These are phyloP conservation scores for Cheirogaleus medius DNA, from an alignment of 2,113 vertebrate genomes.

Conservation along the genomic window DNA sequence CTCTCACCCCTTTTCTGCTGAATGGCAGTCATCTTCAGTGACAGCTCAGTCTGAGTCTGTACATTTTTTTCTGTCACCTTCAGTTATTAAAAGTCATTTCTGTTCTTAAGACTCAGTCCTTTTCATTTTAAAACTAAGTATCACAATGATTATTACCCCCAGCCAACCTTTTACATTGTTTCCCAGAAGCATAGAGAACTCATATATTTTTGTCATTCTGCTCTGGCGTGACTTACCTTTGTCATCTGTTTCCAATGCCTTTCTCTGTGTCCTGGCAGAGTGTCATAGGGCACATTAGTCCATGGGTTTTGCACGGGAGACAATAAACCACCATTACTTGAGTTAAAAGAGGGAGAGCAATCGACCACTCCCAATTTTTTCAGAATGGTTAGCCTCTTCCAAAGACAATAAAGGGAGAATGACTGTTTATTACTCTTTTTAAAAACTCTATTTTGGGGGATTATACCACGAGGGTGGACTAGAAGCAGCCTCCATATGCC, in stretches of 20 bases:
- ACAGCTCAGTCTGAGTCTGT: not conserved
- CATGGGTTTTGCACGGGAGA: not conserved
- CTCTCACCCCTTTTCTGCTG: not conserved
- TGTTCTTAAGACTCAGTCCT: not conserved
- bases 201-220: not conserved
- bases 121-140: slow-evolving; percentile 9
- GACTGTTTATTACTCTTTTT: not conserved
- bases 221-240: not conserved
- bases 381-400: not conserved
- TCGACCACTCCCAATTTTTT: not conserved
- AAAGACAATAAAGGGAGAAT: not conserved
- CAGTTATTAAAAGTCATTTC: not conserved
- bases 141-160: not conserved
- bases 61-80: not conserved
- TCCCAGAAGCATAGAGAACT: not conserved
- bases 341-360: not conserved
- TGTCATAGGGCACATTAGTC: not conserved
- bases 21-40: not conserved
- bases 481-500: too few relatives aligned
- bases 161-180: not conserved
- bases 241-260: too few relatives aligned
- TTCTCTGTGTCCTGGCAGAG: not conserved
- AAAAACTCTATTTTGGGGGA: not conserved
- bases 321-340: not conserved
- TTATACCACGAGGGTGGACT: not conserved